A percentile compares a stretch with the other conserved stretches of the same genome.
phyloP scores from a whole-genome alignment of 2,797 vertebrate genomes.

The Bryconaethiops microstoma region DNA sequence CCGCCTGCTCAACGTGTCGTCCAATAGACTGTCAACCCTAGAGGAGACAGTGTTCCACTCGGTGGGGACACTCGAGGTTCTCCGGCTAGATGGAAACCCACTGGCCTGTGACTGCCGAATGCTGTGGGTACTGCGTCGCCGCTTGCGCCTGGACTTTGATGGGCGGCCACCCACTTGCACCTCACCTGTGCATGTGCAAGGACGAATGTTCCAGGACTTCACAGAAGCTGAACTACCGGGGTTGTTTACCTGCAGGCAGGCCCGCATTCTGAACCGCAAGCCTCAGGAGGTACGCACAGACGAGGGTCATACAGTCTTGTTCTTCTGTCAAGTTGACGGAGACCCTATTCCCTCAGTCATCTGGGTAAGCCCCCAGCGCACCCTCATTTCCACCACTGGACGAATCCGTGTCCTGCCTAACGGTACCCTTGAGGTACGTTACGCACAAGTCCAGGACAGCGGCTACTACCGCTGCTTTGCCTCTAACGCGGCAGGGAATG shows the following conservation, averaged over 20 bases:
- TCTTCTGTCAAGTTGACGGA: slow-evolving; percentile 83
- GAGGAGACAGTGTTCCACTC: slow-evolving; percentile 81
- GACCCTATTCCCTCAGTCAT: slow-evolving; percentile 80
- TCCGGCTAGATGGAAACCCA: slow-evolving; percentile 83
- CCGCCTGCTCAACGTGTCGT: slow-evolving; percentile 80
- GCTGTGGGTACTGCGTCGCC: slow-evolving; percentile 80
- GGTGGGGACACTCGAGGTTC: slow-evolving; percentile 70
- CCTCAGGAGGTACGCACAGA: slow-evolving; percentile 72
- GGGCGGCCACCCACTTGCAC: slow-evolving; percentile 73
- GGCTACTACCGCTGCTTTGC: slow-evolving; percentile 84
- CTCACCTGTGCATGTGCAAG: slow-evolving; percentile 71
- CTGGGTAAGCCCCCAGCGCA: slow-evolving; percentile 80
- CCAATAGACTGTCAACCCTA: slow-evolving; percentile 81
- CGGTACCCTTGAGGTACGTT: slow-evolving; percentile 84
- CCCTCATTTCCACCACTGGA: slow-evolving; percentile 68
- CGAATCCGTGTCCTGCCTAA: slow-evolving; percentile 78
- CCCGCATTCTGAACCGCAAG: slow-evolving; percentile 74
- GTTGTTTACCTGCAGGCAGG: slow-evolving; percentile 80
- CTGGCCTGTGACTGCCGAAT: slow-evolving; percentile 88
- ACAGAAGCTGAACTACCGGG: slow-evolving; percentile 69
- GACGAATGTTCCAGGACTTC: slow-evolving; percentile 77
- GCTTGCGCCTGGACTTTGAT: slow-evolving; percentile 73
- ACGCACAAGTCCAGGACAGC: slow-evolving; percentile 79
- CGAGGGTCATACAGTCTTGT: slow-evolving; percentile 78
- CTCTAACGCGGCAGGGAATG: slow-evolving; percentile 84